Percentiles rank a stretch among this genome's conserved stretches.
Evolutionary conservation across 1,140 invertebrate genomes (phyloP).

Genomic region (Oppia nitens): DNA sequence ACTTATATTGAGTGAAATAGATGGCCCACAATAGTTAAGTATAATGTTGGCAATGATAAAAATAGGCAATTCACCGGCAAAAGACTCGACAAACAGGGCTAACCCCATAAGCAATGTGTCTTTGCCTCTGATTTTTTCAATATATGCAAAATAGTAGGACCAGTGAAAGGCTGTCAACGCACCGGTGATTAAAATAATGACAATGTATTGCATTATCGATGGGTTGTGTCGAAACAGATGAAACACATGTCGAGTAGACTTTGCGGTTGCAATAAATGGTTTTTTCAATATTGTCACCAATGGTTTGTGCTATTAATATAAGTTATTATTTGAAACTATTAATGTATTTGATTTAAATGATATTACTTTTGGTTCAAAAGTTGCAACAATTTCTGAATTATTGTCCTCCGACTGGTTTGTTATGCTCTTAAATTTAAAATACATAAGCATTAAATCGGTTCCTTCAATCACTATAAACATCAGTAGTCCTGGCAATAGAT

Average conservation of each 20-base stretch:
- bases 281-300: background rate
- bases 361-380: too few relatives aligned
- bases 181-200: conserved; percentile 62
- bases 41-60: conserved; percentile 67
- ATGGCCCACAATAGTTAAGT: conserved; percentile 60
- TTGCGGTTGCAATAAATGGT: background rate
- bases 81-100: conserved; percentile 56
- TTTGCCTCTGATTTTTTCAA: conserved; percentile 21
- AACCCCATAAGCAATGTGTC: conserved; percentile 56
- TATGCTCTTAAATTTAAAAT: background rate
- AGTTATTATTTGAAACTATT: too few relatives aligned
- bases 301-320: too few relatives aligned
- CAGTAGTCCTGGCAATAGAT: conserved; percentile 9
- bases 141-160: conserved; percentile 49
- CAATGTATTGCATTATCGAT: conserved; percentile 4
- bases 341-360: too few relatives aligned
- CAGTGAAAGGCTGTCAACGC: conserved; percentile 69
- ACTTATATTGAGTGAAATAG: conserved; percentile 55
- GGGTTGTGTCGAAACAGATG: conserved; percentile 1
- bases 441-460: conserved; percentile 2
- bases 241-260: background rate
- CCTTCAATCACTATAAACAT: conserved; percentile 12
- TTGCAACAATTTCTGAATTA: too few relatives aligned
- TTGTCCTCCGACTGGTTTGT: too few relatives aligned
- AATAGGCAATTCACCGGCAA: conserved; percentile 72